These are phyloP conservation scores for Polymixis flavicincta DNA, from an alignment of 2,888 invertebrate species.

Conservation along the genomic window DNA sequence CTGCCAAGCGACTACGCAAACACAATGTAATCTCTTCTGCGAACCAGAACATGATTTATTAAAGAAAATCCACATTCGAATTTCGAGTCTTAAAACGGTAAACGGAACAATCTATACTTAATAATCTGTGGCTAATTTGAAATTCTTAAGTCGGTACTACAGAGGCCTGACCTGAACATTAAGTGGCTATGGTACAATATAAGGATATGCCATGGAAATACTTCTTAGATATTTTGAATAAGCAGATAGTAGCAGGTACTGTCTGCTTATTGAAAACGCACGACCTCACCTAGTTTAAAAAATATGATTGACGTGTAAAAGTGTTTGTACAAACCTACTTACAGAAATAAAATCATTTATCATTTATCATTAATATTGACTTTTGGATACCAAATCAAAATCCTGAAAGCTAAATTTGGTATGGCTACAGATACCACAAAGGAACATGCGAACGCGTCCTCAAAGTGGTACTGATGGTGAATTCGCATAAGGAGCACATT, in stretches of 20 bases:
- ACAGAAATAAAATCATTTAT: too few relatives aligned
- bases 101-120: constrained; percentile 73
- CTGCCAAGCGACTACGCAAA: constrained; percentile 73
- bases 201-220: constrained; percentile 45
- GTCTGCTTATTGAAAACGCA: neutral
- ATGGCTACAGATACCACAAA: neutral
- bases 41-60: constrained; percentile 81
- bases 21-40: constrained; percentile 83
- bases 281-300: too few relatives aligned
- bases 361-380: constrained; percentile 17
- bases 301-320: too few relatives aligned
- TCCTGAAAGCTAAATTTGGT: neutral
- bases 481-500: neutral
- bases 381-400: neutral
- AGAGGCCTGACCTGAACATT: constrained; percentile 55
- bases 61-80: constrained; percentile 77
- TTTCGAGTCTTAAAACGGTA: constrained; percentile 75
- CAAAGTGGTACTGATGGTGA: neutral
- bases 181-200: constrained; percentile 48
- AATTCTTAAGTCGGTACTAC: constrained; percentile 67
- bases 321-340: too few relatives aligned
- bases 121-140: constrained; percentile 74
- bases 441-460: neutral
- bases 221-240: constrained; percentile 41
- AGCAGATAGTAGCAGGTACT: neutral